Percentiles rank a stretch among this genome's conserved stretches.
phyloP scores from a whole-genome alignment of 2,888 invertebrate species.

The Poecilobothrus nobilitatus region DNA sequence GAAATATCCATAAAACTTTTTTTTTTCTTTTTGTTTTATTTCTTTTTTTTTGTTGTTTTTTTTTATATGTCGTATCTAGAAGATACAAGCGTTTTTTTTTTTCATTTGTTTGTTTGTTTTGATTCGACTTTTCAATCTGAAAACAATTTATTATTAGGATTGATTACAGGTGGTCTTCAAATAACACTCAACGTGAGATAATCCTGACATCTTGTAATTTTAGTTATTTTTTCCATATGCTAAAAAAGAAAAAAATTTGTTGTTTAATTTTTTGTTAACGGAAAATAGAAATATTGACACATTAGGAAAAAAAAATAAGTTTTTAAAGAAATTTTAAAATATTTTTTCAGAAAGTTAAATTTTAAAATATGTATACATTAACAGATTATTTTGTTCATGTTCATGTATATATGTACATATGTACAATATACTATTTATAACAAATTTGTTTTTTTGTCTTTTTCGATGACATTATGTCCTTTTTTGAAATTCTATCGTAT shows the following conservation, averaged over 20 bases:
- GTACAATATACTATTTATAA: no score
- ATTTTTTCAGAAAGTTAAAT: no score
- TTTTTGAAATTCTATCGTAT: no score
- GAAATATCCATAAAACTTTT: neutral
- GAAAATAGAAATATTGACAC: neutral
- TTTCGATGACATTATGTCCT: no score
- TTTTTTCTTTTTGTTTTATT: no score
- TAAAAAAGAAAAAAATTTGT: neutral
- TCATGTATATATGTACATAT: no score
- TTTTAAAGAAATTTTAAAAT: no score
- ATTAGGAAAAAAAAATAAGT: no score
- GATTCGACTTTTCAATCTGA: slow-evolving; percentile 3
- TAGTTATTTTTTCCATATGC: slow-evolving; percentile 24
- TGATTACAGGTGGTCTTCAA: slow-evolving; percentile 30
- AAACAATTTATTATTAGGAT: slow-evolving; percentile 1
- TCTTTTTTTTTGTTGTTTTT: no score
- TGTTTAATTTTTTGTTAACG: neutral
- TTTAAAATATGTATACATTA: no score
- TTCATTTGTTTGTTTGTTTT: slow-evolving; percentile 6
- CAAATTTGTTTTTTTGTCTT: no score
- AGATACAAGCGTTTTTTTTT: neutral
- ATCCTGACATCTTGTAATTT: slow-evolving; percentile 30
- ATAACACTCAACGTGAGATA: slow-evolving; percentile 28
- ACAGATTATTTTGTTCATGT: no score
- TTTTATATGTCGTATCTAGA: neutral